Evolutionary conservation across 2,113 vertebrate species (phyloP), one percentile per base, ranked within the genome.

Genomic region (Syngnathus scovelli): DNA sequence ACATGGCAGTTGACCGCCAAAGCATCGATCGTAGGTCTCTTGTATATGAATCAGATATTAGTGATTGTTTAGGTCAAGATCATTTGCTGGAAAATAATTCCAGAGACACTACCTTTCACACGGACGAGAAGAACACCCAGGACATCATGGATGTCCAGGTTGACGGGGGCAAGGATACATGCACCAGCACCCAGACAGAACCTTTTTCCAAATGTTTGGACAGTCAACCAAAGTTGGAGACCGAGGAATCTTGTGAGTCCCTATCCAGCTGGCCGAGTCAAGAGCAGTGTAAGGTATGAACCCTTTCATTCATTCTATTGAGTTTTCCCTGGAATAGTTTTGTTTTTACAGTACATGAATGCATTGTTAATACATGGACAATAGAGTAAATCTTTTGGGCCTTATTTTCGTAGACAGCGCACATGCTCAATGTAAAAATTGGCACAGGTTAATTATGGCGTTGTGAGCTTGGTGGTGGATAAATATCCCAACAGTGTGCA

Each of bases 141-240:
- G 67, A 86, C 6, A 7, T 67, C n/a, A 0, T 18, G 21, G 77
- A 85, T 66, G 54, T 12, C 4, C 75, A 77, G 1, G 61, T 70
- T 0, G 75, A 60, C 0, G 72, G 72, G 0, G 61, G 23, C 4
- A 58, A 58, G 27, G 27, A 58, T 58, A 36, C 13, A 3, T 2
- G 13, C 55, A 58, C 33, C 27, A 37, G 55, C 27, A 58, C 5
- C 55, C 6, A 6, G 6, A 18, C 6, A 16, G 27, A 58, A 58
- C 6, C 27, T 3, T 36, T 58, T 33, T 36, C 6, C 16, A 16
- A 33, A 12, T 33, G 11, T 56, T 33, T 56, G 54, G 13, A 33
- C 13, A 33, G 23, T 56, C 23, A 7, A 56, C 12, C 54, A 33
- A 56, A 56, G 15, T 15, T 6, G 33, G 55, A 58, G 27, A 58